Conservation (phyloP, 2,888 invertebrate species). For the Drosophila eohydei region DNA sequence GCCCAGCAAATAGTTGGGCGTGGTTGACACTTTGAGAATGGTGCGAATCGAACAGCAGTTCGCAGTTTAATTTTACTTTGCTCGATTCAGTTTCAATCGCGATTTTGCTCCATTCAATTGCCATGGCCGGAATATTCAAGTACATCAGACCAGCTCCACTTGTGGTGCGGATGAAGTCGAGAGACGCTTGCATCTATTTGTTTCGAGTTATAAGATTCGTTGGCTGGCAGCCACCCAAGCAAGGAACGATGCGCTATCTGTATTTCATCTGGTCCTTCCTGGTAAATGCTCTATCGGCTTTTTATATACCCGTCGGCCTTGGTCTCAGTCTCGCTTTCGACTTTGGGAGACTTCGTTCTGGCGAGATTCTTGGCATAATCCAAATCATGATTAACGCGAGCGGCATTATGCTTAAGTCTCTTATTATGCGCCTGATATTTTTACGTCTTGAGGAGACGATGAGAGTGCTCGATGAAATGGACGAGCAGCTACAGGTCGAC, state of each 20-base stretch:
- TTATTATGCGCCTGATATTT: constrained; percentile 20
- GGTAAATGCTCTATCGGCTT: background rate
- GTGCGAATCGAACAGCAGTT: constrained; percentile 8
- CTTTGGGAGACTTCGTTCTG: background rate
- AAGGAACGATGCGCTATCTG: background rate
- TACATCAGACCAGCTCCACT: background rate
- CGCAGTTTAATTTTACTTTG: background rate
- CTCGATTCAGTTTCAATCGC: background rate
- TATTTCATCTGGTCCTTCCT: background rate
- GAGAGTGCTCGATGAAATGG: constrained; percentile 39
- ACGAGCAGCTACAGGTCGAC: constrained; percentile 15
- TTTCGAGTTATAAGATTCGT: background rate
- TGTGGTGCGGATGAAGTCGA: background rate
- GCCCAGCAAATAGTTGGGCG: background rate
- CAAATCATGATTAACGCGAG: constrained; percentile 19
- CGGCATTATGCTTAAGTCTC: constrained; percentile 28
- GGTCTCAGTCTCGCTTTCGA: background rate
- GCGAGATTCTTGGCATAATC: background rate
- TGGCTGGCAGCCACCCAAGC: constrained; percentile 4
- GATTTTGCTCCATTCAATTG: background rate
- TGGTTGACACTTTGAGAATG: constrained; percentile 1
- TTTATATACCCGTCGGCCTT: constrained; percentile 1
- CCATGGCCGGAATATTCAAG: background rate
- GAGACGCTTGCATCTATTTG: background rate
- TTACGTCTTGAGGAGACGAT: constrained; percentile 21